A percentile compares a stretch with the other conserved stretches of the same genome.
Evolutionary conservation across 2,113 vertebrate species (phyloP).

Genomic region (Silurus meridionalis): DNA sequence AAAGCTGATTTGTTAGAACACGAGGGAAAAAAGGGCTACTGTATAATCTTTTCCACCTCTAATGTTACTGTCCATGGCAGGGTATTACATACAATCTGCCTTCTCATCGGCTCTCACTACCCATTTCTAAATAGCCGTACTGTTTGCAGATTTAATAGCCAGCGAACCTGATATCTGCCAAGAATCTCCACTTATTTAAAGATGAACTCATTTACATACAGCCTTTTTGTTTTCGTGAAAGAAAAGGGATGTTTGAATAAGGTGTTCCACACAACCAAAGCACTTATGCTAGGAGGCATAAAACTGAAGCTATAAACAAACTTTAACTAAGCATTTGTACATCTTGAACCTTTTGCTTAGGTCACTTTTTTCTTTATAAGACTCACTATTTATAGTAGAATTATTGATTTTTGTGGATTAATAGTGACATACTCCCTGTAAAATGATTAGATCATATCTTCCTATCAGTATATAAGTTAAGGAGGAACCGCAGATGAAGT

Average conservation of each 20-base stretch:
- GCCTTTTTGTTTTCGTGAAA: slow-evolving; percentile 4
- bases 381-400: background rate
- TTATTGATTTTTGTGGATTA: background rate
- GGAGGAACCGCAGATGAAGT: slow-evolving; percentile 10
- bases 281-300: background rate
- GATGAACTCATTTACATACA: slow-evolving; percentile 9
- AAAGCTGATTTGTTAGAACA: background rate
- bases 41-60: slow-evolving; percentile 14
- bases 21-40: slow-evolving; percentile 19
- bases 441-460: slow-evolving; percentile 3
- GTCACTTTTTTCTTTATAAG: background rate
- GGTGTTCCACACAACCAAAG: background rate
- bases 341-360: background rate
- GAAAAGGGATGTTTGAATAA: background rate
- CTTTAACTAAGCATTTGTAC: background rate
- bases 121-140: slow-evolving; percentile 19
- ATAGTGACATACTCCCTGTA: background rate
- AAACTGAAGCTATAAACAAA: background rate
- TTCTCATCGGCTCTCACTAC: background rate
- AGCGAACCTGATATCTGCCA: slow-evolving; percentile 16
- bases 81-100: slow-evolving; percentile 17
- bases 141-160: slow-evolving; percentile 27
- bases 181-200: slow-evolving; percentile 21
- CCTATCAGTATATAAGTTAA: background rate
- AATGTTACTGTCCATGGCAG: slow-evolving; percentile 21